Evolutionary conservation across 2,113 vertebrate species (phyloP), one percentile per base, ranked within the genome.

Genomic region (Natator depressus): DNA sequence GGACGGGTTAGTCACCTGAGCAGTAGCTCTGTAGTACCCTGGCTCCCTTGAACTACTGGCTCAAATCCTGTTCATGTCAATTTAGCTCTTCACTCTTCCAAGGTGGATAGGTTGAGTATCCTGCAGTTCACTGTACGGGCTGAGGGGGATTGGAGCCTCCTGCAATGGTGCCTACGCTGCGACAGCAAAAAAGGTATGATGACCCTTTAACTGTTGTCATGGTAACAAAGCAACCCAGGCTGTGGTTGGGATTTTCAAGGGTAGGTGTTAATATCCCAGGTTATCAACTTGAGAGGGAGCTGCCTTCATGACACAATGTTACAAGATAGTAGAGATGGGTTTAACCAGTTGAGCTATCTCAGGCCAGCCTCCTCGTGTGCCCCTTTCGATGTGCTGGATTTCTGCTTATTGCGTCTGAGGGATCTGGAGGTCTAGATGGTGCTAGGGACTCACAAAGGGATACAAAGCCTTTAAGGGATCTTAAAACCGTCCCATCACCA

Each of bases 171-270:
- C 93, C 59, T 84, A 20, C 22, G 9, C 35, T n/a, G 22, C 76
- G 89, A 46, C 47, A 91, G 76, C 83, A 83, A 62, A 62, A 62
- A 86, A 90, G 20, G 72, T 82, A 16, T 54, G 90, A 89, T 65
- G 82, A 75, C 82, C 35, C 5, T 57, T 25, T 25, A 83, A 51
- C 55, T 91, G 91, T 91, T 95, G 90, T 91, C 94, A 80, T 84
- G 89, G 91, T 87, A 89, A 93, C 93, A 79, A 80, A 89, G 79
- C 86, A 89, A 31, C 35, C 1, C 49, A 51, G 29, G 80, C 35
- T 38, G 6, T 86, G 78, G 0, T 8, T 50, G 49, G 50, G 78
- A n/a, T 84, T 96, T 94, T 96, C 51, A 12, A 76, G 54, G 27
- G 5, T 80, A 82, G 59, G 42, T 91, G 59, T n/a, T 88, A 95